phyloP scores from a whole-genome alignment of 1,140 invertebrate genomes.

The Steinernema feltiae region DNA sequence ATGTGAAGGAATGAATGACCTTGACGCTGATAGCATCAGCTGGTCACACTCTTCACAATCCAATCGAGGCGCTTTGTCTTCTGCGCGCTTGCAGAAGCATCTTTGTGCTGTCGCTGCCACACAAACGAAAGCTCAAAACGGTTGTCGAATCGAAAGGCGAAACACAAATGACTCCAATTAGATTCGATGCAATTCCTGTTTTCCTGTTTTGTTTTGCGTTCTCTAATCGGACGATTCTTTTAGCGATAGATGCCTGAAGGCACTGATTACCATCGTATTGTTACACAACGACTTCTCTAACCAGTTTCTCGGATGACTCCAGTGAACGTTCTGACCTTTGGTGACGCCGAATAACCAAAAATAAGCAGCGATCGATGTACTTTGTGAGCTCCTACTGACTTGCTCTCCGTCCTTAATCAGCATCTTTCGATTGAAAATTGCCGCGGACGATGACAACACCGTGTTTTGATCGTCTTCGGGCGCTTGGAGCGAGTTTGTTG shows the following conservation, averaged over 20 bases:
- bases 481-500: too few species aligned
- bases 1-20: too few species aligned
- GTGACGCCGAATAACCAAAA: not conserved
- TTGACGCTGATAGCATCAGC: too few species aligned
- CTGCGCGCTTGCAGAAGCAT: not conserved
- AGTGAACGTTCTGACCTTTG: not conserved
- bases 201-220: not conserved
- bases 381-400: too few species aligned
- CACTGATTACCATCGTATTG: not conserved
- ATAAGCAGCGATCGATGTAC: constrained; percentile 6
- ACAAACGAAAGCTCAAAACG: not conserved
- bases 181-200: not conserved
- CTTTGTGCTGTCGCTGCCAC: too few species aligned
- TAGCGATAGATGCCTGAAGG: not conserved
- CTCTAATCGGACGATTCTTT: not conserved
- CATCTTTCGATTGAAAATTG: too few species aligned
- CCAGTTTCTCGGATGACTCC: not conserved
- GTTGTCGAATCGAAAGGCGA: not conserved
- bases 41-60: too few species aligned
- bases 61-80: too few species aligned
- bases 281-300: not conserved
- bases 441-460: too few species aligned
- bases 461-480: too few species aligned
- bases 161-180: not conserved
- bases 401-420: too few species aligned